These are phyloP conservation scores for Cryptomyrus ogoouensis DNA, from an alignment of 2,113 vertebrate species.

Conservation along the genomic window DNA sequence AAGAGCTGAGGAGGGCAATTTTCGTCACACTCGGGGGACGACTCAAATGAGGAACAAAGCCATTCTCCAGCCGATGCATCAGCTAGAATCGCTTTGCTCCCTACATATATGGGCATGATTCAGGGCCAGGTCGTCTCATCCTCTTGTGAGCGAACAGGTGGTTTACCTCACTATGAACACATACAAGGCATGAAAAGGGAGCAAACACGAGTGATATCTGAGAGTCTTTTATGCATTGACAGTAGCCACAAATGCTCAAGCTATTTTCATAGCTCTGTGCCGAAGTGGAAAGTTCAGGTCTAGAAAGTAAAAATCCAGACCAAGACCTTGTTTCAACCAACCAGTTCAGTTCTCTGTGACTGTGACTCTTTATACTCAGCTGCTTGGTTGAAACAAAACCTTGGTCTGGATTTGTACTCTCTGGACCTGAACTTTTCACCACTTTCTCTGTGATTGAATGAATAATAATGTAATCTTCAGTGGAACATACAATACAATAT, in stretches of 20 bases:
- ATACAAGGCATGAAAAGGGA: no score
- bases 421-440: no score
- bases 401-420: no score
- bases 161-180: background rate
- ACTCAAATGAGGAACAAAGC: background rate
- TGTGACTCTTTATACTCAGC: no score
- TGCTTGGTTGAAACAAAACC: no score
- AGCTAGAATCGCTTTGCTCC: background rate
- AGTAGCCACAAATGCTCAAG: background rate
- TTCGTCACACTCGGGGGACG: background rate
- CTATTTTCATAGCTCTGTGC: background rate
- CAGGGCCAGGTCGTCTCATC: background rate
- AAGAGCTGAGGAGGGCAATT: constrained; percentile 13
- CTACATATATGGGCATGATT: background rate
- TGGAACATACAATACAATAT: background rate
- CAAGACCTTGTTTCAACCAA: no score
- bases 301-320: no score
- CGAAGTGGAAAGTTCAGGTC: no score
- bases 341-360: no score
- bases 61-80: background rate
- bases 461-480: background rate
- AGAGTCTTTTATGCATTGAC: background rate
- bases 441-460: background rate
- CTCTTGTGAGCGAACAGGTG: background rate
- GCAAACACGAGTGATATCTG: background rate